These are phyloP conservation scores for Drosophila siamana DNA, from an alignment of 2,888 invertebrate genomes.

Conservation along the genomic window DNA sequence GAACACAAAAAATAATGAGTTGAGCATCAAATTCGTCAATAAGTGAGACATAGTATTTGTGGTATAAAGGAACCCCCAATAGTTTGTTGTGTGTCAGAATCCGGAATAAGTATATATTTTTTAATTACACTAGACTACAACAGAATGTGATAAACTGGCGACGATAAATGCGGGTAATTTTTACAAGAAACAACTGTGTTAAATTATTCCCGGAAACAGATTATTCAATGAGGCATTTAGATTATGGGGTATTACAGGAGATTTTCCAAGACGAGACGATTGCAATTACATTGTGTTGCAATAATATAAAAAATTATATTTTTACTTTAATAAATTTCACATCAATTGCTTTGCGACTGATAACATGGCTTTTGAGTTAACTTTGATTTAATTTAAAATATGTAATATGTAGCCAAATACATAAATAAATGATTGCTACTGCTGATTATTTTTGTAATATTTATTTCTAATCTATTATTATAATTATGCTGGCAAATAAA, in stretches of 20 bases:
- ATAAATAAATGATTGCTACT: not conserved
- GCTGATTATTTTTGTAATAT: not conserved
- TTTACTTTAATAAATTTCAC: not conserved
- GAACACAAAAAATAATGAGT: slow-evolving; percentile 11
- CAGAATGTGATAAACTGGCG: not conserved
- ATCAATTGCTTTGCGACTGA: not conserved
- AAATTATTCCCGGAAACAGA: not conserved
- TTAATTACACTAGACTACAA: not conserved
- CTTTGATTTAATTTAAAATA: not conserved
- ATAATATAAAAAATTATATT: too few species aligned
- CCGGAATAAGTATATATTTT: not conserved
- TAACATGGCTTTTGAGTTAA: slow-evolving; percentile 2
- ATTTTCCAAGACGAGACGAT: not conserved
- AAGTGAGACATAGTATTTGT: slow-evolving; percentile 4
- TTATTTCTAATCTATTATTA: not conserved
- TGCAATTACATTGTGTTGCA: not conserved
- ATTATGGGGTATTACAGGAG: not conserved
- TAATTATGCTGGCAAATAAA: not conserved
- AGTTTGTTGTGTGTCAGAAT: not conserved
- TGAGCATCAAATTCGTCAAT: not conserved
- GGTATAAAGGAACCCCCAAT: not conserved
- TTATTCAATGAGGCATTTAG: not conserved
- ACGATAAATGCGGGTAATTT: slow-evolving; percentile 1
- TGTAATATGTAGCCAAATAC: too few species aligned
- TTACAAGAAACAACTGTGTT: not conserved